phyloP scores from a whole-genome alignment of 1,140 invertebrate genomes.

The Platyscapa corneri region DNA sequence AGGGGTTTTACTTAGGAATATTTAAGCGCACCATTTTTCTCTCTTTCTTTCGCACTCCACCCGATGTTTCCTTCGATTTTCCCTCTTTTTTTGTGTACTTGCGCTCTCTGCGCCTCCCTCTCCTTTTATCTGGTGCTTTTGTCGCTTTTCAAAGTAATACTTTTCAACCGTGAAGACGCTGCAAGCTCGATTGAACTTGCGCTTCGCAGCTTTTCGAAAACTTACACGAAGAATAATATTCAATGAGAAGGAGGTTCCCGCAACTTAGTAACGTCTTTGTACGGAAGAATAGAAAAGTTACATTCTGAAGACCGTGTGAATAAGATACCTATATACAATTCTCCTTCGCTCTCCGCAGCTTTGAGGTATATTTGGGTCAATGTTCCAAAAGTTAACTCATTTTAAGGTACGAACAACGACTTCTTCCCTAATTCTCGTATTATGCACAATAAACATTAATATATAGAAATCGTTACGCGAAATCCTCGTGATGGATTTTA shows the following conservation, averaged over 20 bases:
- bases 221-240: conserved; percentile 34
- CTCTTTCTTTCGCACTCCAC: conserved; percentile 32
- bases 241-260: conserved; percentile 1
- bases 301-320: conserved; percentile 3
- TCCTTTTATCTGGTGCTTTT: background rate
- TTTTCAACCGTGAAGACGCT: conserved; percentile 57
- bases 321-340: background rate
- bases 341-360: background rate
- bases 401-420: background rate
- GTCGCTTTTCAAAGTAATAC: conserved; percentile 29
- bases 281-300: conserved; percentile 20
- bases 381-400: background rate
- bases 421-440: background rate
- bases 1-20: conserved; percentile 66
- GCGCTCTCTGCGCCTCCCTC: too few relatives aligned
- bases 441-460: background rate
- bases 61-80: conserved; percentile 44
- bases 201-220: conserved; percentile 26
- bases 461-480: background rate
- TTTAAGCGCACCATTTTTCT: conserved; percentile 61
- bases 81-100: background rate
- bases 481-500: background rate
- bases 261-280: background rate
- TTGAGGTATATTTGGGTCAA: background rate
- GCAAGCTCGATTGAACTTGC: conserved; percentile 59